phyloP scores from a whole-genome alignment of 1,140 invertebrate species.

The Zophobas atratus region DNA sequence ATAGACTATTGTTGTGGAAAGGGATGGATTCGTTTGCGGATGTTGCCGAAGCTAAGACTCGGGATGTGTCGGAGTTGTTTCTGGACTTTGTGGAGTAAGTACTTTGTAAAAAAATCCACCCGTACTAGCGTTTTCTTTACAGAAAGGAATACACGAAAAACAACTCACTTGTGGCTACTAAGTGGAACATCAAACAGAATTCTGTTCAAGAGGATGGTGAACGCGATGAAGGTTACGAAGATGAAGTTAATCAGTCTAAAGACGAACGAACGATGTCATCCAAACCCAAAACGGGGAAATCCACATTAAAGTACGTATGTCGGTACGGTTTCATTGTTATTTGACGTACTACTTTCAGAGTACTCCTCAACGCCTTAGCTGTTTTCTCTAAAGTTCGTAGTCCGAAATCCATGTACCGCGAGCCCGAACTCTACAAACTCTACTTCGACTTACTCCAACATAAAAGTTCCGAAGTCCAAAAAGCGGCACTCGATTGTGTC shows the following conservation, averaged over 20 bases:
- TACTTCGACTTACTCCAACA: slow-evolving; percentile 86
- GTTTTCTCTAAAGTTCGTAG: slow-evolving; percentile 87
- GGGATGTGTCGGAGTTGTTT: slow-evolving; percentile 83
- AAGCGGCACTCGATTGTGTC: slow-evolving; percentile 87
- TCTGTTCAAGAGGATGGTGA: slow-evolving; percentile 54
- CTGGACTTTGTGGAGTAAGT: slow-evolving; percentile 82
- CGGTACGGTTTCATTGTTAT: not conserved
- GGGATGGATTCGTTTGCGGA: slow-evolving; percentile 81
- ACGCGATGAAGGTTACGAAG: slow-evolving; percentile 59
- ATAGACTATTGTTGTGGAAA: slow-evolving; percentile 86
- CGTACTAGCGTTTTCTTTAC: not conserved
- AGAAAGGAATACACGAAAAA: slow-evolving; percentile 70
- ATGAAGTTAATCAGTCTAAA: slow-evolving; percentile 51
- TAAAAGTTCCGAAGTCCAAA: slow-evolving; percentile 85
- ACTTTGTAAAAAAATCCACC: slow-evolving; percentile 14
- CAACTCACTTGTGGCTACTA: slow-evolving; percentile 69
- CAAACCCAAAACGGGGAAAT: slow-evolving; percentile 51
- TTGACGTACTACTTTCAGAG: slow-evolving; percentile 67
- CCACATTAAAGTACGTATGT: slow-evolving; percentile 7
- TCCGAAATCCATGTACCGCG: slow-evolving; percentile 83
- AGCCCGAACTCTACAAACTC: slow-evolving; percentile 81
- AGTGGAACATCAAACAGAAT: slow-evolving; percentile 70
- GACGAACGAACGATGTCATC: slow-evolving; percentile 28
- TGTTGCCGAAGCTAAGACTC: slow-evolving; percentile 84
- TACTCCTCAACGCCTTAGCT: slow-evolving; percentile 80